Percentiles rank a stretch among this genome's conserved stretches.
phyloP scores from a whole-genome alignment of 2,797 vertebrate species.

The Hydrolagus colliei region DNA sequence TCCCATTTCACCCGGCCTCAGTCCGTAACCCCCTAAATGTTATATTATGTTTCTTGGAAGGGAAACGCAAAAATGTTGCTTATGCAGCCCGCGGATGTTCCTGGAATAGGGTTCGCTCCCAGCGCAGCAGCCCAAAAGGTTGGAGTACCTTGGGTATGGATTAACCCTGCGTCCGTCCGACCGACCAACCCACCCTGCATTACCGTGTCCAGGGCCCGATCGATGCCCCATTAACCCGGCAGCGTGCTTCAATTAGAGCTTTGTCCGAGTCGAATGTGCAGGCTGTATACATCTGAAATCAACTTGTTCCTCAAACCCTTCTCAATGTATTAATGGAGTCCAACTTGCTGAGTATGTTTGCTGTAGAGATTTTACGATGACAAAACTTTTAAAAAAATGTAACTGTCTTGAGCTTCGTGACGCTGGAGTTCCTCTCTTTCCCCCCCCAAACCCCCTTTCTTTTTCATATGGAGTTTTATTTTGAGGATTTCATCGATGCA shows the following conservation, averaged over 20 bases:
- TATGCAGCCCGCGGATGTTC: too few species aligned
- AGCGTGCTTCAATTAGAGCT: constrained; percentile 1
- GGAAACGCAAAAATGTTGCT: too few species aligned
- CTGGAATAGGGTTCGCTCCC: too few species aligned
- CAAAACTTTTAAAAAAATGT: not conserved
- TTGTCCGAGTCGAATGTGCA: constrained; percentile 11
- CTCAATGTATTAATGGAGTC: not conserved
- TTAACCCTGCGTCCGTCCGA: too few species aligned
- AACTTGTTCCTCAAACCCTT: not conserved
- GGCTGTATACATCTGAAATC: not conserved
- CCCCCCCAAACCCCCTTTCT: not conserved
- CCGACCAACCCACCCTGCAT: too few species aligned
- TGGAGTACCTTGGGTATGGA: too few species aligned
- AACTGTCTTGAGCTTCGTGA: not conserved
- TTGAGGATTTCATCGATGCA: not conserved
- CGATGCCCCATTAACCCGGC: not conserved
- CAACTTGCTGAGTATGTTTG: not conserved
- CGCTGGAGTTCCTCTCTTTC: not conserved
- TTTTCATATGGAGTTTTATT: constrained; percentile 9
- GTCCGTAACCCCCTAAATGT: too few species aligned
- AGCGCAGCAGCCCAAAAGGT: too few species aligned
- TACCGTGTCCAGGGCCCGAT: too few species aligned
- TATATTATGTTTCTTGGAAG: too few species aligned
- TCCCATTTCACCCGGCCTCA: too few species aligned
- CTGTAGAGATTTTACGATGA: not conserved